Conservation (phyloP, 2,797 vertebrate genomes). For the Pempheris klunzingeri region DNA sequence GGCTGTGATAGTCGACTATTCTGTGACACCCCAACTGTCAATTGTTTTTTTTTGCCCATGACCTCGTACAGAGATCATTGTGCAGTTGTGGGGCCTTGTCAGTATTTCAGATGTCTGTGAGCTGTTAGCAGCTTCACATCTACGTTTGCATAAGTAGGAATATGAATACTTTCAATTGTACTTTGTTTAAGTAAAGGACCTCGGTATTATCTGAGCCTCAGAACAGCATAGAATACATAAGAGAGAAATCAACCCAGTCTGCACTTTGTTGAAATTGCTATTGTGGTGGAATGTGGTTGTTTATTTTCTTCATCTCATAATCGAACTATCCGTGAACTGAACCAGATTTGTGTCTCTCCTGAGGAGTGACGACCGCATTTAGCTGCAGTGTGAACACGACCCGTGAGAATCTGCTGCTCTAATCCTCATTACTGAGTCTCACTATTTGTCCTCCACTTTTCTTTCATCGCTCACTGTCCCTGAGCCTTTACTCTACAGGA, state of each 20-base stretch:
- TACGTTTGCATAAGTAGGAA: no score
- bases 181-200: no score
- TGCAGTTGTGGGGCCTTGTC: no score
- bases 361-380: not conserved
- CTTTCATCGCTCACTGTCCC: not conserved
- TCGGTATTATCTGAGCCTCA: no score
- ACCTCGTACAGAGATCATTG: no score
- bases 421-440: not conserved
- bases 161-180: no score
- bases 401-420: not conserved
- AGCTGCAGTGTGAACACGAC: slow-evolving; percentile 11
- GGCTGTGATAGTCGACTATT: no score
- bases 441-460: not conserved
- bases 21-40: no score
- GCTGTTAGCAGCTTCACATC: no score
- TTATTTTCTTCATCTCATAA: not conserved
- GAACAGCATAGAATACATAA: no score
- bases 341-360: slow-evolving; percentile 10
- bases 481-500: not conserved
- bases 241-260: not conserved
- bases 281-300: no score
- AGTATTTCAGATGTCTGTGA: not conserved
- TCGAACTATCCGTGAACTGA: not conserved
- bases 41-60: no score
- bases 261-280: not conserved